phyloP scores from a whole-genome alignment of 1,140 invertebrate species.

The Oncopodura yosiiana region DNA sequence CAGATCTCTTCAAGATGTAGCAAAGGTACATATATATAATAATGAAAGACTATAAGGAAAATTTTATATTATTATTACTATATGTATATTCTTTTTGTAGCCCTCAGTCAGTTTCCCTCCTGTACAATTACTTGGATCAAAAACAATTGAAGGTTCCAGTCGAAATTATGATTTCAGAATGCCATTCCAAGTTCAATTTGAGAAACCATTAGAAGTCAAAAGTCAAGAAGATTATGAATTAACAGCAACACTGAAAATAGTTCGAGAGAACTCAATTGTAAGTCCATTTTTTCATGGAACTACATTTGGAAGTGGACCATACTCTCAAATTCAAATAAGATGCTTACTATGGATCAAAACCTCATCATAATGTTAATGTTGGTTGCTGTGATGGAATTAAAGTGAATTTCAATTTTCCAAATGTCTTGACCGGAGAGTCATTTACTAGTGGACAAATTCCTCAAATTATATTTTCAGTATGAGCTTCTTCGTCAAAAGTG shows the following conservation, averaged over 20 bases:
- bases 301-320: conserved; percentile 8
- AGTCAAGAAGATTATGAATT: conserved; percentile 29
- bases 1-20: not conserved
- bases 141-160: conserved; percentile 21
- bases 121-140: conserved; percentile 3
- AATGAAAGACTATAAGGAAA: not conserved
- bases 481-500: too few species aligned
- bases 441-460: conserved; percentile 30
- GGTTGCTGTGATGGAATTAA: conserved; percentile 24
- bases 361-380: conserved; percentile 16
- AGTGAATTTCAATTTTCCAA: conserved; percentile 28
- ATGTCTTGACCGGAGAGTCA: conserved; percentile 12
- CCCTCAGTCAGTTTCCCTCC: too few species aligned
- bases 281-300: not conserved
- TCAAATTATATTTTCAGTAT: conserved; percentile 26
- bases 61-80: too few species aligned
- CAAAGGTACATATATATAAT: not conserved
- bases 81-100: too few species aligned
- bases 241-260: conserved; percentile 21
- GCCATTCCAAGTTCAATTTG: conserved; percentile 33
- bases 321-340: conserved; percentile 32
- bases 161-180: conserved; percentile 32
- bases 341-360: conserved; percentile 30
- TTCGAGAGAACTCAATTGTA: conserved; percentile 11
- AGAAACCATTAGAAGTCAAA: conserved; percentile 24